phyloP scores from a whole-genome alignment of 2,113 vertebrate genomes.

The Clarias batrachus region DNA sequence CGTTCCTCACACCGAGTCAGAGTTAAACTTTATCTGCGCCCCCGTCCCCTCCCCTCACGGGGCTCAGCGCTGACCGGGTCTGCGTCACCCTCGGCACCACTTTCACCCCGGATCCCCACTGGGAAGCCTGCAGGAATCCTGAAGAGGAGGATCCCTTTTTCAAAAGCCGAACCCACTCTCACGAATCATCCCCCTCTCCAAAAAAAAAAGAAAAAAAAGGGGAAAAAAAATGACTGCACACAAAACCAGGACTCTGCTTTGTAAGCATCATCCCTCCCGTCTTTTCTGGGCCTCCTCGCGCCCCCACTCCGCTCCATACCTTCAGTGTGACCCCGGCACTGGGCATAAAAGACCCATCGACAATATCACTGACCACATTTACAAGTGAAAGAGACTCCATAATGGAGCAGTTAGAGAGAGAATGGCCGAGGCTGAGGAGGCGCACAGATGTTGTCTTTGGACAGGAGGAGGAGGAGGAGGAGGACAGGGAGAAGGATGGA shows the following conservation, averaged over 20 bases:
- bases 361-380: conserved; percentile 67
- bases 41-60: not conserved
- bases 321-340: conserved; percentile 57
- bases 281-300: conserved; percentile 22
- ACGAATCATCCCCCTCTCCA: conserved; percentile 32
- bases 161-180: conserved; percentile 28
- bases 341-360: conserved; percentile 61
- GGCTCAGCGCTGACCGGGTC: not conserved
- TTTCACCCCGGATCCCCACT: conserved; percentile 38
- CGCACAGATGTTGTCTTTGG: conserved; percentile 88
- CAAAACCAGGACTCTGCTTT: conserved; percentile 59
- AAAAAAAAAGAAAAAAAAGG: not conserved
- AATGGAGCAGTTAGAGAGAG: conserved; percentile 87
- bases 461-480: conserved; percentile 74
- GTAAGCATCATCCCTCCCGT: conserved; percentile 53
- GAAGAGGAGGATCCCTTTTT: conserved; percentile 23
- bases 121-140: conserved; percentile 44
- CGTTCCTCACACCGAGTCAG: not conserved
- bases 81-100: conserved; percentile 21
- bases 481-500: conserved; percentile 73
- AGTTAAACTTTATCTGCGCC: not conserved
- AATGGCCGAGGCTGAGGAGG: conserved; percentile 80
- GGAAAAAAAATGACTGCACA: conserved; percentile 48
- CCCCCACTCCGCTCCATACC: conserved; percentile 47
- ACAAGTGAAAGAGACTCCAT: conserved; percentile 84